Conservation (phyloP, 2,888 invertebrate genomes). For the Ethmia dodecea region DNA sequence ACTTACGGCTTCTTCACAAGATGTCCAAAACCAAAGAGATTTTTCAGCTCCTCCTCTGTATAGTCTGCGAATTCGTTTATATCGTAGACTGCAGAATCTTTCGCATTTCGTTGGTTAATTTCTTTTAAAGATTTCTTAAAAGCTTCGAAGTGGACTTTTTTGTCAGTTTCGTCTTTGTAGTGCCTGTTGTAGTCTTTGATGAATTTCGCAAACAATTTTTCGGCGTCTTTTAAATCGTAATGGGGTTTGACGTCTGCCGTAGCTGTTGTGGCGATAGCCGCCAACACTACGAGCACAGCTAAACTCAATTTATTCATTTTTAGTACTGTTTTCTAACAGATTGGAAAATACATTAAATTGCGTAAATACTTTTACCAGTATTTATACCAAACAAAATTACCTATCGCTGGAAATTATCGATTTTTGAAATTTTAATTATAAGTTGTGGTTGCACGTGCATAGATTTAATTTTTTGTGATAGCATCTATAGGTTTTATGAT, state of each 20-base stretch:
- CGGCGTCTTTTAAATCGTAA: constrained; percentile 21
- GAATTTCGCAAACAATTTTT: constrained; percentile 23
- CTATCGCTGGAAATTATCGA: too few relatives aligned
- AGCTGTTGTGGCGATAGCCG: neutral
- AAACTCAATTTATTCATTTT: neutral
- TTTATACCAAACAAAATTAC: too few relatives aligned
- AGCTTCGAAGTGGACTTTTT: constrained; percentile 19
- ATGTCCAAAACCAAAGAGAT: too few relatives aligned
- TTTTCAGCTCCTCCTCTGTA: constrained; percentile 14
- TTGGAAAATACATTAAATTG: too few relatives aligned
- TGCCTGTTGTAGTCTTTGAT: constrained; percentile 21
- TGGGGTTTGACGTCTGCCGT: constrained; percentile 9
- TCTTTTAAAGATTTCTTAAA: constrained; percentile 14
- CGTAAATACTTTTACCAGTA: too few relatives aligned
- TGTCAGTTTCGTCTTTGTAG: constrained; percentile 25
- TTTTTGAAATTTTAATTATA: too few relatives aligned
- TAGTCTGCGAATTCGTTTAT: constrained; percentile 17
- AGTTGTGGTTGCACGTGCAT: too few relatives aligned
- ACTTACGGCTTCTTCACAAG: neutral
- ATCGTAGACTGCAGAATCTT: neutral
- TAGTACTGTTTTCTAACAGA: too few relatives aligned
- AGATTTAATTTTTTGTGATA: too few relatives aligned
- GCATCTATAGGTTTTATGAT: too few relatives aligned
- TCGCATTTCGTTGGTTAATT: constrained; percentile 5
- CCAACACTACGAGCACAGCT: neutral